Base-by-base conservation (phyloP, 2,888 invertebrate genomes). In the Hypomecis atomaria region DNA sequence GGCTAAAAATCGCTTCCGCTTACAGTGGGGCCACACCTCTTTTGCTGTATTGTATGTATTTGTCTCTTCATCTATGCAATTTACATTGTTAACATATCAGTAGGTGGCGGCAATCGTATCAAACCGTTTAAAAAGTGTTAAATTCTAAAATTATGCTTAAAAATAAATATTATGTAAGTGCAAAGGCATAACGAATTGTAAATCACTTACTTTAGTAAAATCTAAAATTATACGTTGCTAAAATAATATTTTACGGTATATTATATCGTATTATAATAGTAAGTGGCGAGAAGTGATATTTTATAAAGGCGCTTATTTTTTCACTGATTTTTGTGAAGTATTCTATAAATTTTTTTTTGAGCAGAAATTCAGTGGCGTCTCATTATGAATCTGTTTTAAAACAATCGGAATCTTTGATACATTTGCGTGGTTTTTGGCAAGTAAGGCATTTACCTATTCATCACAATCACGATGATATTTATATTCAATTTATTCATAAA, bases 61-160 rank as follows among this genome's bases (percentile, higher is more conserved):
- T 65, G 62, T 57, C 65, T 65, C 53, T 72, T 49, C 49, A 53
- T 66, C 55, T 72, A 62, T 65, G 47, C 59, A 63, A 60, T 48
- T 52, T 61, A 67, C 61, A 47, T 66, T 65, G 57, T 71, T 77
- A 76, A 77, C 75, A 72, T 76, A 77, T 75, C 73, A 76, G 72
- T 64, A 50, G 74, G 74, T 75, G 76, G 71, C 68, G 71, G 74
- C 58, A 54, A 69, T 70, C 66, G 60, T 59, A 66, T 70, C 71
- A 70, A 69, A 54, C 42, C 34, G 36, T 43, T 54, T n/a, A 54
- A 55, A 56, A 47, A 37, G 8, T 0, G 36, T 23, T 7, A 5
- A 5, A 38, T 8, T 13, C 37, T 44, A n/a, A 44, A 75, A 71
- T 64, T 69, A 59, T 78, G 73, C 65, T 75, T 66, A 64, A 62